These are phyloP conservation scores for Globicephala melas DNA, from an alignment of 2,113 vertebrate genomes.

Conservation along the genomic window DNA sequence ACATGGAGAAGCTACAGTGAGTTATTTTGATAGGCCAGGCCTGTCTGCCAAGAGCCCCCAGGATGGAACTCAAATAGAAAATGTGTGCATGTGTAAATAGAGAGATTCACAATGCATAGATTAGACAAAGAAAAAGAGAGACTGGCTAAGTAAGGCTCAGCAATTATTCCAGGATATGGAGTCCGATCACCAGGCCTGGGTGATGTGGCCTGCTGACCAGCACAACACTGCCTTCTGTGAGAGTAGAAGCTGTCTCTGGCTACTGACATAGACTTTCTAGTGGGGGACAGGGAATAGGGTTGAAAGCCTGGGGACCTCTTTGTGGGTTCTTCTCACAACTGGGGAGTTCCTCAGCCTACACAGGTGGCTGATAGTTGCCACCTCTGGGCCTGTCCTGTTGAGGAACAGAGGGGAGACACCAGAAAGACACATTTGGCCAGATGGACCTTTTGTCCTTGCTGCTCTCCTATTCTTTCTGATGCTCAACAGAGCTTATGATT, in stretches of 20 bases:
- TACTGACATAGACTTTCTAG: not conserved
- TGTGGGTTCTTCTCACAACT: not conserved
- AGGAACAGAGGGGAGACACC: not conserved
- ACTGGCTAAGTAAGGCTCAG: not conserved
- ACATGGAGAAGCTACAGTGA: not conserved
- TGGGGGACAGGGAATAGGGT: not conserved
- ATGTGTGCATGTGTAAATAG: not conserved
- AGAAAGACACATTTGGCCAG: not conserved
- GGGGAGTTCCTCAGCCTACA: not conserved
- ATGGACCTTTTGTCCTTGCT: not conserved
- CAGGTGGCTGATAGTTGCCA: not conserved
- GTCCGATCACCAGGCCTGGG: not conserved
- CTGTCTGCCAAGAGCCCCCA: not conserved
- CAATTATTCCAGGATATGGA: not conserved
- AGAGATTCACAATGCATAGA: not conserved
- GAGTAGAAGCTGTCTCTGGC: not conserved
- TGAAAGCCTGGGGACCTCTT: not conserved
- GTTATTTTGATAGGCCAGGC: not conserved
- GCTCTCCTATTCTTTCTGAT: not conserved
- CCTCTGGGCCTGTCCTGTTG: not conserved
- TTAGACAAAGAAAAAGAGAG: not conserved
- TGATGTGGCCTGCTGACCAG: not conserved
- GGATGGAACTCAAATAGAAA: not conserved
- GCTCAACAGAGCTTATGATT: not conserved
- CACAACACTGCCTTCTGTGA: not conserved